These are phyloP conservation scores for Epinephelus awoara DNA, from an alignment of 2,797 vertebrate genomes.

Conservation along the genomic window DNA sequence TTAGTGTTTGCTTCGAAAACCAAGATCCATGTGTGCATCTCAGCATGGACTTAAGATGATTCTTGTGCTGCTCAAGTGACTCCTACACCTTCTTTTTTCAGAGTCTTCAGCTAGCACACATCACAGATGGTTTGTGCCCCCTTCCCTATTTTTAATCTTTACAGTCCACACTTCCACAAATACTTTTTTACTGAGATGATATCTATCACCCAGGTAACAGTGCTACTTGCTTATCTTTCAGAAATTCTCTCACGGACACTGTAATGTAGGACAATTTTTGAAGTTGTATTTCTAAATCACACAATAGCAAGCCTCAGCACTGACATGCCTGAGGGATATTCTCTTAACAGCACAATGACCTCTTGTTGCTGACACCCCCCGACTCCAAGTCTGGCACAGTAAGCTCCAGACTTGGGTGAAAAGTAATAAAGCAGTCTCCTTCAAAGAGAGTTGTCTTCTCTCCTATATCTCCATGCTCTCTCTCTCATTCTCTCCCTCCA, in stretches of 20 bases:
- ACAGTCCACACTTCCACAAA: constrained; percentile 30
- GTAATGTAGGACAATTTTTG: constrained; percentile 30
- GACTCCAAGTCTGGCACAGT: constrained; percentile 32
- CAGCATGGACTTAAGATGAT: background rate
- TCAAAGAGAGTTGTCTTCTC: constrained; percentile 31
- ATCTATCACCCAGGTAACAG: constrained; percentile 31
- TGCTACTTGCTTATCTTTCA: constrained; percentile 13
- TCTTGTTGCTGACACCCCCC: constrained; percentile 59
- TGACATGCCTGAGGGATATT: constrained; percentile 39
- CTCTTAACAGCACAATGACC: constrained; percentile 59
- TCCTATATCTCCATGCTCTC: constrained; percentile 20
- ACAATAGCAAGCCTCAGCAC: constrained; percentile 15
- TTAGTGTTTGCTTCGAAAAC: constrained; percentile 6
- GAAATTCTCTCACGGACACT: constrained; percentile 14
- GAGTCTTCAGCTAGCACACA: constrained; percentile 32
- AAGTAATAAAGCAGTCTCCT: constrained; percentile 63
- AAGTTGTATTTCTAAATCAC: constrained; percentile 26
- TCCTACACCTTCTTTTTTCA: constrained; percentile 23
- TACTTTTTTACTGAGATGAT: constrained; percentile 26
- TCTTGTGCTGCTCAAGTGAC: constrained; percentile 12
- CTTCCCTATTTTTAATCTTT: constrained; percentile 57
- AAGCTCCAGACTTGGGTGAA: constrained; percentile 46
- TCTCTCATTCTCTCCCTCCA: background rate
- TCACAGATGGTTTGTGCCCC: constrained; percentile 53
- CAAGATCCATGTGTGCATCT: constrained; percentile 17